A percentile compares a stretch with the other conserved stretches of the same genome.
These are phyloP conservation scores for Micoletzkya japonica DNA, from an alignment of 2,888 invertebrate species.

Conservation along the genomic window DNA sequence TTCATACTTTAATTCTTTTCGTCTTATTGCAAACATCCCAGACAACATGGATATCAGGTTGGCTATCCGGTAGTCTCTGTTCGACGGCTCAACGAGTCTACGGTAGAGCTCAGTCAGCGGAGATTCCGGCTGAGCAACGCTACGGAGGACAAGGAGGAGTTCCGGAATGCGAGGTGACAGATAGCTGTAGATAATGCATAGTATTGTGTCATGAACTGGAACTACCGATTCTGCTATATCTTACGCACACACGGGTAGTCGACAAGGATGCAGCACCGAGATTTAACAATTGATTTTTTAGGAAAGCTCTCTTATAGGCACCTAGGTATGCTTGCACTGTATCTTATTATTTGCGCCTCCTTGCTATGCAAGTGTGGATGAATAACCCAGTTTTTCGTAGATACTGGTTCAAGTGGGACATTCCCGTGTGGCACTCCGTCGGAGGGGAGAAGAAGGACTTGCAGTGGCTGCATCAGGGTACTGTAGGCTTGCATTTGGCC, in stretches of 20 bases:
- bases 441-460: conserved; percentile 25
- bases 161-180: conserved; percentile 22
- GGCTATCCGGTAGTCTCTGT: conserved; percentile 40
- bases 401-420: conserved; percentile 57
- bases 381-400: conserved; percentile 30
- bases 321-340: neutral
- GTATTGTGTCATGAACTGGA: neutral
- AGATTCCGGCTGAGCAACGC: conserved; percentile 43
- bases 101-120: conserved; percentile 40
- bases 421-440: conserved; percentile 57
- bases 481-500: too few species aligned
- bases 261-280: neutral
- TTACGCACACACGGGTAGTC: neutral
- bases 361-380: neutral
- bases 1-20: neutral
- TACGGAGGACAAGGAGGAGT: conserved; percentile 17
- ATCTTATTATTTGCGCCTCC: neutral
- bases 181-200: too few species aligned
- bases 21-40: neutral
- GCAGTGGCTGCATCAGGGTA: conserved; percentile 24
- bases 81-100: conserved; percentile 34
- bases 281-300: neutral
- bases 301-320: too few species aligned
- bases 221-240: neutral
- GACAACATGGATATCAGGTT: conserved; percentile 24